Conservation (phyloP, 2,113 vertebrate genomes). For the Syngnathus typhle region DNA sequence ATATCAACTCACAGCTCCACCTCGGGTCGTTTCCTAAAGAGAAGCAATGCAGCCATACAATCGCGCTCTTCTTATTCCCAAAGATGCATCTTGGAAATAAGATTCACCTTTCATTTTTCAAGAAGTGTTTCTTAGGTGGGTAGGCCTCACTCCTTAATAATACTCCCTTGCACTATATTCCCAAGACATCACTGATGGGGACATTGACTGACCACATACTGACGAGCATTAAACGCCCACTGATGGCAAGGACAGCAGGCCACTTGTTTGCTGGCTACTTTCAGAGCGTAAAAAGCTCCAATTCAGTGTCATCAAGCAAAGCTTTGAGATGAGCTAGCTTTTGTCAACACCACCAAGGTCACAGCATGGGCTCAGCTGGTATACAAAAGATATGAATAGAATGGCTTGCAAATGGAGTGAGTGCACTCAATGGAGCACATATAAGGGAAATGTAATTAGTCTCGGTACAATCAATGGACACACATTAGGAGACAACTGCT, state of each 20-base stretch:
- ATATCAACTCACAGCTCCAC: background rate
- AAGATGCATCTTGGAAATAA: background rate
- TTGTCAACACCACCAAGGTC: slow-evolving; percentile 7
- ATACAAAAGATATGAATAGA: background rate
- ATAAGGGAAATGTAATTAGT: background rate
- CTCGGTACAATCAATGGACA: background rate
- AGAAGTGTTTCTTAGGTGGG: background rate
- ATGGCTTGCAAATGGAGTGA: background rate
- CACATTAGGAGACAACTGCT: background rate
- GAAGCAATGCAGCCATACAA: background rate
- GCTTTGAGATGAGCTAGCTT: background rate
- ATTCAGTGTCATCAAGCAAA: background rate
- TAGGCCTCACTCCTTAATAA: background rate
- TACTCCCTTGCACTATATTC: background rate
- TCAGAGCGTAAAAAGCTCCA: background rate
- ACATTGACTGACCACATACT: background rate
- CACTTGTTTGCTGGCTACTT: background rate
- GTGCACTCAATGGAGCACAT: background rate
- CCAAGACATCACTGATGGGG: background rate
- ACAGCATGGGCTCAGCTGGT: background rate
- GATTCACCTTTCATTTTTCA: slow-evolving; percentile 3
- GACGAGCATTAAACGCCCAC: background rate
- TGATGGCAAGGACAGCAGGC: background rate
- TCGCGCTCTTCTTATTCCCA: slow-evolving; percentile 6
- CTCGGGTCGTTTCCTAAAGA: background rate